Evolutionary conservation across 2,888 invertebrate genomes (phyloP), one percentile per base, ranked within the genome.

Genomic region (Uloborus plumipes): DNA sequence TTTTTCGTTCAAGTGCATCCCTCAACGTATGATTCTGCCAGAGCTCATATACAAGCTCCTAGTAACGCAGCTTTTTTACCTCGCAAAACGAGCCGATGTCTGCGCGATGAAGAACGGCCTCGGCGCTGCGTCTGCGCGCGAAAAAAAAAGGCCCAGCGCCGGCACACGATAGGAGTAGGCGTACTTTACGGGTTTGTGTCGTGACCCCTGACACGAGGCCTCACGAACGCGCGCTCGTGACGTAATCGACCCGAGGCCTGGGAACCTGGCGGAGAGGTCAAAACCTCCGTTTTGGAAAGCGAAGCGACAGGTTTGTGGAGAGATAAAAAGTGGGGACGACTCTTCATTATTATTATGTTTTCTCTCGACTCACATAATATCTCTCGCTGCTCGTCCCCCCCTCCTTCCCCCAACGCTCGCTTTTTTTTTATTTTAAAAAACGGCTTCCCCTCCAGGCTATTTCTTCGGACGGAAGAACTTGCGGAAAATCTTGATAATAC

Each of bases 161-260:
- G 66, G 49, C 66, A 66, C 47, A 16, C 9, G 22, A 47, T 22
- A 64, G 65, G 80, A 80, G 80, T 81, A 74, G 80, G 80, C 80
- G 80, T 81, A 81, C 80, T 74, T 81, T 81, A 81, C 80, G 74
- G 80, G 80, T 75, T 80, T 81, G 75, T 81, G 74, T 62, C 69
- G 70, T 71, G 26, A 74, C 65, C 80, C 70, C 20, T 75, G 80
- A 81, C 61, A 66, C 22, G 26, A 18, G 53, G 58, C 49, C 22
- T 66, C 72, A 62, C 64, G 74, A 81, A 64, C 75, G 74, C 65
- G 70, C 70, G 80, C 70, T 75, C 74, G 79, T 81, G 80, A 81
- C 80, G 80, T 81, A 74, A 81, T 58, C 80, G 80, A 81, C 74
- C 80, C 74, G n/a, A 65, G 74, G 80, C 80, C 62, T 81, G 80